Percentiles rank a stretch among this genome's conserved stretches.
These are phyloP conservation scores for Halisarca cf. caerulea DNA, from an alignment of 37 sponge, comb jelly and placozoan species.

Conservation along the genomic window DNA sequence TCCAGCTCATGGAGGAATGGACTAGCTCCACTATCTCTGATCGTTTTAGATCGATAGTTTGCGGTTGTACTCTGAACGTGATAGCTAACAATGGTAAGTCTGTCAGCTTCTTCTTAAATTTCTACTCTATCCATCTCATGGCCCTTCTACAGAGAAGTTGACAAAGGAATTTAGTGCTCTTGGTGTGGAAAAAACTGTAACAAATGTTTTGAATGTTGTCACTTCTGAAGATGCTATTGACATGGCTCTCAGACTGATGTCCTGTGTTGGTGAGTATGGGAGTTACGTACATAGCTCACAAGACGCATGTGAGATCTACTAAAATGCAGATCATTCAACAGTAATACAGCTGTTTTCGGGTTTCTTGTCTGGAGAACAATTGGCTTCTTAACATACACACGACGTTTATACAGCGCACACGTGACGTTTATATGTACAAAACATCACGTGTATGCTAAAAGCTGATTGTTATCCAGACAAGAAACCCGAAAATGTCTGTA, in stretches of 20 bases:
- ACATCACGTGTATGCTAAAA: too few relatives aligned
- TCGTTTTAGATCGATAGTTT: slow-evolving; percentile 37
- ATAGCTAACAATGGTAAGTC: slow-evolving; percentile 55
- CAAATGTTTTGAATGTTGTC: neutral
- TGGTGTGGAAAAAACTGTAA: neutral
- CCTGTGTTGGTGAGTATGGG: neutral
- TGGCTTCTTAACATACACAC: too few relatives aligned
- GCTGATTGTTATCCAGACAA: too few relatives aligned
- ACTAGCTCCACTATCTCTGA: neutral
- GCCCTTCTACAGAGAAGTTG: slow-evolving; percentile 29
- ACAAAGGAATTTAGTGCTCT: slow-evolving; percentile 27
- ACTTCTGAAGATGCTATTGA: slow-evolving; percentile 4
- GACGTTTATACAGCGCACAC: too few relatives aligned
- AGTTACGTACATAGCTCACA: too few relatives aligned
- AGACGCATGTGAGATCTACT: too few relatives aligned
- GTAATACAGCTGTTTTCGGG: too few relatives aligned
- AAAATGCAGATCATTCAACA: too few relatives aligned
- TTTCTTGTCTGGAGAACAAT: too few relatives aligned
- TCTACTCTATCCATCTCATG: neutral
- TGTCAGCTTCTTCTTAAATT: neutral
- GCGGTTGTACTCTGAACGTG: slow-evolving; percentile 66
- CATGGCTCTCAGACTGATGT: slow-evolving; percentile 50
- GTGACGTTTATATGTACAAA: too few relatives aligned
- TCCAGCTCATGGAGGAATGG: slow-evolving; percentile 28
- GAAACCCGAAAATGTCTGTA: too few relatives aligned